Base-by-base conservation (phyloP, 2,888 invertebrate genomes). In the Ophraella communa region DNA sequence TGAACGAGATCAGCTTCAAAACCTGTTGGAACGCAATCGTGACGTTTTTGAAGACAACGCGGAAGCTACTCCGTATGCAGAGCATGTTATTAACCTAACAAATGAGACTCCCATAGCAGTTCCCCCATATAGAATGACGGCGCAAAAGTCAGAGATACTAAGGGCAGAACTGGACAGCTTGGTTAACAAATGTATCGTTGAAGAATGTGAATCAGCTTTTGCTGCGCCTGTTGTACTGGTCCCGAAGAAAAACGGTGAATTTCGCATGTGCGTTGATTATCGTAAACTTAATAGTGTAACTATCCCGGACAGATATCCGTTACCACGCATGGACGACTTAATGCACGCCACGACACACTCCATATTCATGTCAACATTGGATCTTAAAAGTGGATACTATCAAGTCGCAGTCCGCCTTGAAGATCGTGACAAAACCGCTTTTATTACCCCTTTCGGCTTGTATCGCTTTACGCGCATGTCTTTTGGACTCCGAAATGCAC, bases 121-220 rank as follows among this genome's bases (percentile, higher is more conserved):
- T 8, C 73, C 77, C 3, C 77, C 79, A 3, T 79, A 79, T 62
- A 62, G 77, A 5, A 49, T 80, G 8, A 74, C 79, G 4, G 69
- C 75, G 11, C 35, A 58, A 0, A 72, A 72, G 23, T 73, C 60
- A 18, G 66, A 67, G 18, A 57, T 68, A 1, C 62, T 79, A 0
- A 54, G 63, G 21, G 58, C 56, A 23, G 74, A 79, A 63, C 56
- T 79, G 0, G 73, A 75, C 2, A 66, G 64, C 20, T 77, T 80
- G 63, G 1, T 72, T 76, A 3, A 23, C 18, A 30, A 10, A 42
- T 75, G 67, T 0, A 67, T 80, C 2, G 77, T 80, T 3, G 79
- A 81, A 53, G 79, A 80, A 47, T 77, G 76, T 45, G 79, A 80
- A 53, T 80, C 79, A 0, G 72, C 79, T 0, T 81, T 79, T 78